These are phyloP conservation scores for Sminthopsis crassicaudata DNA, from an alignment of 2,113 vertebrate genomes.

Conservation along the genomic window DNA sequence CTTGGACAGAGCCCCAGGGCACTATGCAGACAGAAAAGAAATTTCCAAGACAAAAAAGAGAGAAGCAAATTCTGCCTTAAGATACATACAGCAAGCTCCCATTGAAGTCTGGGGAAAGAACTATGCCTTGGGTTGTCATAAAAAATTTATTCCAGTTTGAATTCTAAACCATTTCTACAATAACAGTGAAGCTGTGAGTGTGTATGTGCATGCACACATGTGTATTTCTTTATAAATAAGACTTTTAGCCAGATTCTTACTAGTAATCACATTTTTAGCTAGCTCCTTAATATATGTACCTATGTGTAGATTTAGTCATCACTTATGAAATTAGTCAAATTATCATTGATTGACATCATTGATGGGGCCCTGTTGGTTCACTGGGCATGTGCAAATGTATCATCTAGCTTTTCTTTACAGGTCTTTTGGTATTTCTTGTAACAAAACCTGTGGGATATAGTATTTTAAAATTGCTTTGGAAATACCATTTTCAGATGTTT, in stretches of 20 bases:
- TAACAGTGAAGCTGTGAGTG: not conserved
- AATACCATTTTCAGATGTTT: constrained; percentile 34
- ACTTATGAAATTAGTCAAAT: not conserved
- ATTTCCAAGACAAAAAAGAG: not conserved
- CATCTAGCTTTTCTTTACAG: not conserved
- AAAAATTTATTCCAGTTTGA: constrained; percentile 46
- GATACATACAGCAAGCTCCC: not conserved
- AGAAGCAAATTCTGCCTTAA: constrained; percentile 38
- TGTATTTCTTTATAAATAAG: not conserved
- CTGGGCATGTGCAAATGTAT: not conserved
- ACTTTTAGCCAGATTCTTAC: not conserved
- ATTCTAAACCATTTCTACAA: constrained; percentile 10
- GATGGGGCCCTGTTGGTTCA: not conserved
- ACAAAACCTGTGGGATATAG: not conserved
- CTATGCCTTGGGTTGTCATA: constrained; percentile 2
- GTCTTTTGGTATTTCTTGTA: not conserved
- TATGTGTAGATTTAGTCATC: not conserved
- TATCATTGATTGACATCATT: not conserved
- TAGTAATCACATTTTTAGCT: not conserved
- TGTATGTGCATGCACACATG: not conserved
- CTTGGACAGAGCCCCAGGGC: not conserved
- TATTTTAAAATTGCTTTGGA: constrained; percentile 29
- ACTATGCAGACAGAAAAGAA: not conserved
- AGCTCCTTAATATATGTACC: constrained; percentile 7
- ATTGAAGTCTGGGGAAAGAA: not conserved